Conservation (phyloP, 2,797 vertebrate genomes). For the Otolemur crassicaudatus region DNA sequence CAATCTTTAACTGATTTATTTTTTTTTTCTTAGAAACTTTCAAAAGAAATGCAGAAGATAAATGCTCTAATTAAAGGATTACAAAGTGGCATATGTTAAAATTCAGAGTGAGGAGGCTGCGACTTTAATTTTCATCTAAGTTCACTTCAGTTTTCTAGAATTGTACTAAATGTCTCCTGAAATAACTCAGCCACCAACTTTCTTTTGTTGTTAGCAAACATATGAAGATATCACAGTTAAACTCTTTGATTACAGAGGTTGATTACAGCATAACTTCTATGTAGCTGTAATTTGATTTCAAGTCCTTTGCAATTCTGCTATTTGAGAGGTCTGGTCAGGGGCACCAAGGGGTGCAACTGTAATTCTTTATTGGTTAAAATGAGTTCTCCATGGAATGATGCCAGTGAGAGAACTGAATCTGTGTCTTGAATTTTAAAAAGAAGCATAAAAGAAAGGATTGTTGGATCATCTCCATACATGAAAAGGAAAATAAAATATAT, state of each 20-base stretch:
- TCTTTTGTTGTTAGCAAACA: background rate
- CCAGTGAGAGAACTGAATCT: background rate
- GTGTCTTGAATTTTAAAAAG: background rate
- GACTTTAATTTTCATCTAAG: slow-evolving; percentile 33
- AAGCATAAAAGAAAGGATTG: background rate
- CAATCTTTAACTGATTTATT: background rate
- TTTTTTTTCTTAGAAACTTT: slow-evolving; percentile 14
- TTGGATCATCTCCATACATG: background rate
- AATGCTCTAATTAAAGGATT: background rate
- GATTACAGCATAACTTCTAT: background rate
- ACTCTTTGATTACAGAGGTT: background rate
- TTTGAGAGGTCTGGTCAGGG: background rate
- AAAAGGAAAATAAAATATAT: slow-evolving; percentile 25
- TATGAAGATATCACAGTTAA: background rate
- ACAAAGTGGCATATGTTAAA: background rate
- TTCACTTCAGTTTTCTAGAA: slow-evolving; percentile 9
- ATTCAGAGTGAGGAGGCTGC: background rate
- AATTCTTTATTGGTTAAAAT: background rate
- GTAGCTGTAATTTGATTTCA: background rate
- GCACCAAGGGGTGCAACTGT: background rate
- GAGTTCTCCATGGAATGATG: background rate
- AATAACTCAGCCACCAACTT: background rate
- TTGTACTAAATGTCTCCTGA: background rate
- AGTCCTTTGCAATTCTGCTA: background rate
- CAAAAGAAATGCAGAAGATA: slow-evolving; percentile 1